phyloP scores from a whole-genome alignment of 2,888 invertebrate genomes.

The Amphimallon solstitiale region DNA sequence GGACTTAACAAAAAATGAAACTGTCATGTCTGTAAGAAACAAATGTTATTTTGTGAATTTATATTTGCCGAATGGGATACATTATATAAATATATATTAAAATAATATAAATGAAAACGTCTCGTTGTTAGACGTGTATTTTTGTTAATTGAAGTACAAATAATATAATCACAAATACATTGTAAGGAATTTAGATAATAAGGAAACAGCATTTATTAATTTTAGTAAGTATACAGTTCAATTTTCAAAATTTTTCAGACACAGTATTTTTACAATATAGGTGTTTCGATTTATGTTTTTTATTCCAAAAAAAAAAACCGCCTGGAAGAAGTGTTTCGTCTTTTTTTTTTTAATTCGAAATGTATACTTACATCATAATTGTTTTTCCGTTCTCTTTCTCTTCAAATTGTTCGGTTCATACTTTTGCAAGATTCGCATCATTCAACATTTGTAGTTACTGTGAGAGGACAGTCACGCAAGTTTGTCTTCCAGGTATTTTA shows the following conservation, averaged over 20 bases:
- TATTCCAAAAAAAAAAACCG: background rate
- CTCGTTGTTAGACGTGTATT: slow-evolving; percentile 60
- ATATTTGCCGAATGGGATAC: slow-evolving; percentile 43
- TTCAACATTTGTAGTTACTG: slow-evolving; percentile 24
- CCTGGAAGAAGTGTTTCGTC: background rate
- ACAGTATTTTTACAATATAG: background rate
- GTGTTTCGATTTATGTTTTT: slow-evolving; percentile 6
- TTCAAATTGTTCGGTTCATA: no score
- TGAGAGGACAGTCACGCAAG: slow-evolving; percentile 3
- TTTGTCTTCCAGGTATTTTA: slow-evolving; percentile 29
- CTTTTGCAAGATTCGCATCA: slow-evolving; percentile 36
- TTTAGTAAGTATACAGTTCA: slow-evolving; percentile 35
- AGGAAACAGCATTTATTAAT: slow-evolving; percentile 35
- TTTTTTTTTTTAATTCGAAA: background rate
- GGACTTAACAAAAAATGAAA: background rate
- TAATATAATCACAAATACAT: slow-evolving; percentile 50
- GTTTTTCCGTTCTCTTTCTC: no score
- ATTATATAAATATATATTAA: slow-evolving; percentile 49
- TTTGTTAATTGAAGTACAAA: slow-evolving; percentile 64
- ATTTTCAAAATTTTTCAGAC: background rate
- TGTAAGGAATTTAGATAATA: slow-evolving; percentile 42
- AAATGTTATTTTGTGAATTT: slow-evolving; percentile 53
- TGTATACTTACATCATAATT: slow-evolving; percentile 29
- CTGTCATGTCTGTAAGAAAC: slow-evolving; percentile 43
- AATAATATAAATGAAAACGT: slow-evolving; percentile 43